Conservation (phyloP, 1,140 invertebrate species). For the Zaprionus nigranus region DNA sequence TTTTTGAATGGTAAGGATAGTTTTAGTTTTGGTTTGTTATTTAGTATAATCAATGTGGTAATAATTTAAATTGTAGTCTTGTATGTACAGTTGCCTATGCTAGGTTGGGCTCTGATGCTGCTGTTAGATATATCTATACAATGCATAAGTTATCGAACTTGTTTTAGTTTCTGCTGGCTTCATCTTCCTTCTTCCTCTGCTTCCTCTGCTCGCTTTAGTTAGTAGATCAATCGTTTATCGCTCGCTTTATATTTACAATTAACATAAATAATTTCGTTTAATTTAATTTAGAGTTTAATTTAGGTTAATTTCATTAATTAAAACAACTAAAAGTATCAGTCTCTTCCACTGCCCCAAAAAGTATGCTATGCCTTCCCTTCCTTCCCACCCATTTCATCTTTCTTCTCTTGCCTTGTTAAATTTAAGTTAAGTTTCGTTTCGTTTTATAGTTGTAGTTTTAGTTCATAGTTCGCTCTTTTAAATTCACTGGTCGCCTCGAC, state of each 20-base stretch:
- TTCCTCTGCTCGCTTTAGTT: background rate
- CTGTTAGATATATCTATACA: constrained; percentile 40
- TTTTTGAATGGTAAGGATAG: constrained; percentile 51
- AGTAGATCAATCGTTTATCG: constrained; percentile 13
- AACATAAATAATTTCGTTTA: constrained; percentile 31
- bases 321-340: constrained; percentile 79
- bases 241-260: constrained; percentile 19
- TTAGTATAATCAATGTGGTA: constrained; percentile 47
- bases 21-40: constrained; percentile 16
- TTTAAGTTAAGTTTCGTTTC: constrained; percentile 1
- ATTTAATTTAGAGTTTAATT: constrained; percentile 20
- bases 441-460: constrained; percentile 25
- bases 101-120: constrained; percentile 6
- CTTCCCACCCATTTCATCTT: background rate
- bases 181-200: background rate
- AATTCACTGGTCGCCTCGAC: constrained; percentile 79
- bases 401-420: background rate
- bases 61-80: constrained; percentile 61
- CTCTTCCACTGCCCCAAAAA: constrained; percentile 59
- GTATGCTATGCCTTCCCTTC: constrained; percentile 41
- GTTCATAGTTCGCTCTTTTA: constrained; percentile 52
- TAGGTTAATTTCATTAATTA: constrained; percentile 47
- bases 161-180: constrained; percentile 9
- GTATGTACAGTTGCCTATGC: constrained; percentile 41
- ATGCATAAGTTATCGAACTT: constrained; percentile 44